Evolutionary conservation across 92 coral and sea anemone genomes (phyloP).

Genomic region (Bergia puertoricense): DNA sequence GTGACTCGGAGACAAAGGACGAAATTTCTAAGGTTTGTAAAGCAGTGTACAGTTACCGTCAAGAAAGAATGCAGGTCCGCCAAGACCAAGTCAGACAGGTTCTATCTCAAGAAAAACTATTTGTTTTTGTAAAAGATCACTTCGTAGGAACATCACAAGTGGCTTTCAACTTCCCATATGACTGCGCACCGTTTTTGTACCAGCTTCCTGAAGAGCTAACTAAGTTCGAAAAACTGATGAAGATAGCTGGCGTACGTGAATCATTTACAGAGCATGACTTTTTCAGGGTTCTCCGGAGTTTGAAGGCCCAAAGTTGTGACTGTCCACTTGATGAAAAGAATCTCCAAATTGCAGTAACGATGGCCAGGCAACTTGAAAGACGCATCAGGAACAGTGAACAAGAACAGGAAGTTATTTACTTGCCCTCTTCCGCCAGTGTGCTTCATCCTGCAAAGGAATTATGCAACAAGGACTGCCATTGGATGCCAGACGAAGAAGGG

Average conservation of each 20-base stretch:
- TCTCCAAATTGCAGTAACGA: neutral
- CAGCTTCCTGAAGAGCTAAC: conserved; percentile 37
- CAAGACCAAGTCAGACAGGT: neutral
- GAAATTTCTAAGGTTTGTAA: conserved; percentile 51
- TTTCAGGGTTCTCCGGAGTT: conserved; percentile 29
- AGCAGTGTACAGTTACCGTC: conserved; percentile 52
- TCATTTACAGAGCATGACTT: conserved; percentile 56
- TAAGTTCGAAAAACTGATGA: conserved; percentile 42
- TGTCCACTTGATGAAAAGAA: conserved; percentile 11
- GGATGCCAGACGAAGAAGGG: conserved; percentile 68
- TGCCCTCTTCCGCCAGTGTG: conserved; percentile 54
- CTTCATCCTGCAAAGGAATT: conserved; percentile 49
- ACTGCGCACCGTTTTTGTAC: conserved; percentile 60
- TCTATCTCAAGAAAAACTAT: conserved; percentile 14
- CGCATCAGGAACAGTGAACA: neutral
- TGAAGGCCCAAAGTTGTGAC: conserved; percentile 11
- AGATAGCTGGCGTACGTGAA: conserved; percentile 52
- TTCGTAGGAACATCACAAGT: conserved; percentile 54
- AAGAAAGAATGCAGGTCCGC: neutral
- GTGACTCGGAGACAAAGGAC: neutral
- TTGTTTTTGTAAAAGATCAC: conserved; percentile 48
- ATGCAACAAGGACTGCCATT: conserved; percentile 69
- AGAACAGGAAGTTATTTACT: conserved; percentile 17
- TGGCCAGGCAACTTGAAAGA: conserved; percentile 7
- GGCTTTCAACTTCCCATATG: conserved; percentile 40